Conservation (phyloP, 2,113 vertebrate species). For the Pteropus alecto region DNA sequence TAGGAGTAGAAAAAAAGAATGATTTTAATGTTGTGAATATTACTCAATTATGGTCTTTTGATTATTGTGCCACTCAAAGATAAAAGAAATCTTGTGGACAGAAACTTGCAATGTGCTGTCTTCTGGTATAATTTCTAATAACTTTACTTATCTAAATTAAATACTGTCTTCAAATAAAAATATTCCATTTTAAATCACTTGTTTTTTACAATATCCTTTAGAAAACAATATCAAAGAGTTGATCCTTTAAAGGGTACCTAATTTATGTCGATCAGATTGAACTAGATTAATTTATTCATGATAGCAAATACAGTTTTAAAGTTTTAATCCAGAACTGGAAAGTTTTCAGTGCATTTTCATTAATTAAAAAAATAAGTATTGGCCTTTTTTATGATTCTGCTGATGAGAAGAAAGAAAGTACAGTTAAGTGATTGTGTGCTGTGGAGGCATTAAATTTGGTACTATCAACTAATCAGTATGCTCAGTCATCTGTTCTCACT, state of each 20-base stretch:
- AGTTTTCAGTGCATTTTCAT: not conserved
- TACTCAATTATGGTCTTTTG: not conserved
- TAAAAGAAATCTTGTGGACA: not conserved
- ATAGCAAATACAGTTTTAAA: not conserved
- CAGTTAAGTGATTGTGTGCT: not conserved
- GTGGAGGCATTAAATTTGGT: not conserved
- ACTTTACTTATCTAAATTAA: not conserved
- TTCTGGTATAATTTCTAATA: not conserved
- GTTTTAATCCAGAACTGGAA: not conserved
- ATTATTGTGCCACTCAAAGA: not conserved
- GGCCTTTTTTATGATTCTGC: not conserved
- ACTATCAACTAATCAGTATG: not conserved
- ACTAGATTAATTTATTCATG: not conserved
- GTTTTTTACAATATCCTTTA: not conserved
- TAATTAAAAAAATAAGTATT: not conserved
- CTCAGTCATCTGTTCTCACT: not conserved
- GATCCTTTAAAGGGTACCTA: not conserved
- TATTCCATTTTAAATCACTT: not conserved
- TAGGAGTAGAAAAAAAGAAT: not conserved
- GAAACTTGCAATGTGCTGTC: not conserved
- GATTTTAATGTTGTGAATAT: not conserved
- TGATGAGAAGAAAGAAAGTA: constrained; percentile 16
- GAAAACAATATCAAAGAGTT: not conserved
- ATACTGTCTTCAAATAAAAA: not conserved
- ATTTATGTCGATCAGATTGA: not conserved